phyloP scores from a whole-genome alignment of 1,140 invertebrate genomes.

The Hyphantria cunea region DNA sequence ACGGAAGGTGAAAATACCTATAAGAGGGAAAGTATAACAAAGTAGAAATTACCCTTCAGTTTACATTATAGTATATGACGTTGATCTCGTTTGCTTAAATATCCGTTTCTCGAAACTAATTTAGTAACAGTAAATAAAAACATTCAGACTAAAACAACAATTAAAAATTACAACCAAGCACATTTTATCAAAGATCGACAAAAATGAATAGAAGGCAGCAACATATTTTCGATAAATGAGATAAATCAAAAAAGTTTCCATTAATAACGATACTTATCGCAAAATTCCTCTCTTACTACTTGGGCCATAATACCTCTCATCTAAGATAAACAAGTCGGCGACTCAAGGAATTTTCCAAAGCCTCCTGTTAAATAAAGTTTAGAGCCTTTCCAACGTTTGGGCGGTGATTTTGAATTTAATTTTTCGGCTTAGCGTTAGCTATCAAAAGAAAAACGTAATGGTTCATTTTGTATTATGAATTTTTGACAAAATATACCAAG shows the following conservation, averaged over 20 bases:
- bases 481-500: slow-evolving; percentile 24
- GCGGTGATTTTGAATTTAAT: slow-evolving; percentile 44
- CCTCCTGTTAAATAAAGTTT: slow-evolving; percentile 46
- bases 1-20: background rate
- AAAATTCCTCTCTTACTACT: slow-evolving; percentile 29
- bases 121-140: too few species aligned
- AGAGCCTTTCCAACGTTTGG: slow-evolving; percentile 30
- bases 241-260: background rate
- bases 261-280: slow-evolving; percentile 3
- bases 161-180: too few species aligned
- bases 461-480: slow-evolving; percentile 23
- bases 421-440: slow-evolving; percentile 36
- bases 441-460: slow-evolving; percentile 24
- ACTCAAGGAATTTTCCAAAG: slow-evolving; percentile 38
- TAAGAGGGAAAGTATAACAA: background rate
- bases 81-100: too few species aligned
- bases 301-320: slow-evolving; percentile 36
- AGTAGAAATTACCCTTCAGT: too few species aligned
- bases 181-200: too few species aligned
- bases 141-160: too few species aligned
- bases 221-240: too few species aligned
- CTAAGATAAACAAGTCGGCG: slow-evolving; percentile 46
- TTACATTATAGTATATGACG: too few species aligned
- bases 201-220: too few species aligned
- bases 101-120: too few species aligned